Evolutionary conservation across 2,888 invertebrate genomes (phyloP), one percentile per base, ranked within the genome.

Genomic region (Lasioglossum lativentre): DNA sequence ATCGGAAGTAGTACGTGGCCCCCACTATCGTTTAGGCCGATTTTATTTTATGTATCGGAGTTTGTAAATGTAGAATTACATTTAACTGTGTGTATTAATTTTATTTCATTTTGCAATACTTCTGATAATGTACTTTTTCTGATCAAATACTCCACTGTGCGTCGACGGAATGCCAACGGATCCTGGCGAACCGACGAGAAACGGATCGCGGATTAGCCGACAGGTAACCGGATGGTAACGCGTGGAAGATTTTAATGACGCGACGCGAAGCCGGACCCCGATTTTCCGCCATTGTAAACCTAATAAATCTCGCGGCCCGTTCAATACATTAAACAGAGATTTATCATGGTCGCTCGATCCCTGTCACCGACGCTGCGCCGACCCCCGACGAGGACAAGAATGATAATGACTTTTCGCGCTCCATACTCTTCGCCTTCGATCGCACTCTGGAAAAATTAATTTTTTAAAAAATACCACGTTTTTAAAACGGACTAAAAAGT

Each of bases 271-370:
- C 77, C 27, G 84, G 30, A 47, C 75, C 68, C 70, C 56, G 80
- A 81, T 86, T 86, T 79, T 78, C 76, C 77, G 74, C 47, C 73
- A 78, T 74, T 75, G 68, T 79, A 40, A 73, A 72, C 45, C 78
- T 78, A 75, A 86, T 86, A 84, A 82, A 79, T 86, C 81, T 52
- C 78, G 66, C 74, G 83, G 73, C 66, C 63, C 75, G 83, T 84
- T 82, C 90, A 80, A 87, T 89, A 86, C 83, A 89, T 90, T 85
- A 90, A 89, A 87, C 79, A 75, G 87, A 89, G 87, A 89, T 90
- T 89, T 87, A 89, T 90, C 87, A 87, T 89, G 83, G 86, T 75
- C 85, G 78, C 82, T 40, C 34, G 75, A 76, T 82, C 47, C 71
- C 87, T 89, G 90, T 89, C 90, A 83, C 82, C 75, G 75, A 66